phyloP scores from a whole-genome alignment of 2,113 vertebrate genomes.

The Charadrius vociferus region DNA sequence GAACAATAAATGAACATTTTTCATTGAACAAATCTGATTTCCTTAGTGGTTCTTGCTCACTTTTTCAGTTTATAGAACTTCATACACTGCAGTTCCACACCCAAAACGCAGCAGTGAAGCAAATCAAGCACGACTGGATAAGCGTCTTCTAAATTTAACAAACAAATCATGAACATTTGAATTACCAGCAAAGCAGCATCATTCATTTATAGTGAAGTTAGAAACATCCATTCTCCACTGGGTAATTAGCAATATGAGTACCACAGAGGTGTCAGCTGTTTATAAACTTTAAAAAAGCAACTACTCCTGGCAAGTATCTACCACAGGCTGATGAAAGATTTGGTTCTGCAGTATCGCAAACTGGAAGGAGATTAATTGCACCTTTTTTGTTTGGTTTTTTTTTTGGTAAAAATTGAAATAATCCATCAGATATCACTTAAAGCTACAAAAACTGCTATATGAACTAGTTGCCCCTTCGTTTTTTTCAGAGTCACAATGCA shows the following conservation, averaged over 20 bases:
- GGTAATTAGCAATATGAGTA: background rate
- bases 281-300: background rate
- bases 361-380: background rate
- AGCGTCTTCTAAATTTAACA: background rate
- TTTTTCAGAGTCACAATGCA: background rate
- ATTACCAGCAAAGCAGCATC: background rate
- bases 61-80: background rate
- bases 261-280: background rate
- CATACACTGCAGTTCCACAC: background rate
- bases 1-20: background rate
- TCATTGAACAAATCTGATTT: background rate
- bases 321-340: background rate
- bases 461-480: background rate
- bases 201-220: background rate
- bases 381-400: no score
- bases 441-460: background rate
- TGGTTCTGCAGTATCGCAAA: background rate
- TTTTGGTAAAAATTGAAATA: background rate
- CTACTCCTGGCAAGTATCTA: background rate
- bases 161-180: background rate
- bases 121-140: background rate
- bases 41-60: background rate
- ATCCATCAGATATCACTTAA: background rate
- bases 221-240: background rate
- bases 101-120: background rate